Base-by-base conservation (phyloP, 2,888 invertebrate species). In the Augochlorella aurata region DNA sequence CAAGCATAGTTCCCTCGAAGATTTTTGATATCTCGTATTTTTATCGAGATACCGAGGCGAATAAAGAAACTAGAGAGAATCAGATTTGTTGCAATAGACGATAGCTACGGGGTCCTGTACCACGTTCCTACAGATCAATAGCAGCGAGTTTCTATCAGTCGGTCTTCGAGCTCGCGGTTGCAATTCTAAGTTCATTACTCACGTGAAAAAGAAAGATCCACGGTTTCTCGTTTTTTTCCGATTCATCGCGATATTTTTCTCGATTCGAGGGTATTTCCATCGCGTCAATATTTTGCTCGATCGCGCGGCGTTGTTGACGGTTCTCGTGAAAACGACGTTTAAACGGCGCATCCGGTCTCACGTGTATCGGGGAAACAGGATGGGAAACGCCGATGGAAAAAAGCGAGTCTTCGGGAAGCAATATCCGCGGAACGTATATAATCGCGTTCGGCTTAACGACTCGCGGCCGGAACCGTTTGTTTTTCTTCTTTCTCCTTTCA, bases 361-460 rank as follows among this genome's bases (percentile, higher is more conserved):
- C 18, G 45, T 72, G 68, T 81, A 47, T 47, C 49, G 75, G 76
- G 54, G 69, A 72, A 81, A 49, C 29, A n/a, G 21, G 18, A 47
- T 12, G 8, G 21, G 24, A 44, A 47, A 50, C 2, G 68, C 44
- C 21, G 14, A 45, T 9, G 47, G 47, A 52, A 54, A 67, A 50
- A 67, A 74, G 44, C 45, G 29, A 73, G 45, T 52, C 54, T 16
- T 58, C 52, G 38, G 21, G 45, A 14, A 49, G 70, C 70, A 74
- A 77, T 83, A 83, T 82, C 29, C 74, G 71, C 16, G 63, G 29
- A 77, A 77, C 74, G 74, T 71, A 72, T 81, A 77, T 82, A 77
- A 72, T 81, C 74, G 70, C 63, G 47, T 74, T 70, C 54, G 67
- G 49, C 68, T 66, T 74, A 77, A 77, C 74, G 70, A 77, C 77